Base-by-base conservation (phyloP, 2,888 invertebrate species). In the Ormyrus rosae region DNA sequence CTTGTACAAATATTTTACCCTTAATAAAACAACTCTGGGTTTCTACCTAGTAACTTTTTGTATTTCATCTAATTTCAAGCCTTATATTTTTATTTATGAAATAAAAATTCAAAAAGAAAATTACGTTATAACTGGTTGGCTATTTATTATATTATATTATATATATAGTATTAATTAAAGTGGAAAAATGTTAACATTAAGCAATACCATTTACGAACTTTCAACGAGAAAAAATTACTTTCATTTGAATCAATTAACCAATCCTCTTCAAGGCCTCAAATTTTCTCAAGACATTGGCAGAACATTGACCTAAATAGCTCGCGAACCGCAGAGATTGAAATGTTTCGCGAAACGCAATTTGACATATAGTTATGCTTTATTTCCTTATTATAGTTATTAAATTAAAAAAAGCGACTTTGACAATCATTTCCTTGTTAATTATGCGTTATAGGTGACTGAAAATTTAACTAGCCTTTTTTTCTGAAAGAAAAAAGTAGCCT, bases 1-100 rank as follows among this genome's bases (percentile, higher is more conserved):
- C 82, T 77, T 88, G 85, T 87, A 85, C 82, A 88, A 84, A 83
- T 83, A 81, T 83, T 83, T 84, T 82, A 76, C 73, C 81, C 84
- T 83, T 83, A 85, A 87, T 83, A 85, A 86, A 88, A 85, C 81
- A 86, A 85, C 86, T 80, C 74, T 83, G 83, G 83, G 78, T 81
- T 83, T 78, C 72, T 77, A 60, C 80, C 81, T 83, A 75, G n/a
- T 69, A 83, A 48, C 70, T 68, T 82, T 72, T 81, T 77, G 71
- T 81, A 74, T 81, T 81, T 82, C 63, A 82, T 82, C 58, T 64
- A 46, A n/a, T 75, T 71, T 48, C 58, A 61, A 67, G 46, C 58
- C 69, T 70, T 73, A 67, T 10, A 64, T 74, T 78, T 78, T 50
- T 78, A 72, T 79, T 70, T 53, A 51, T 63, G 53, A 60, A 51